These are phyloP conservation scores for Odontamblyopus lacepedii DNA, from an alignment of 2,797 vertebrate species.

Conservation along the genomic window DNA sequence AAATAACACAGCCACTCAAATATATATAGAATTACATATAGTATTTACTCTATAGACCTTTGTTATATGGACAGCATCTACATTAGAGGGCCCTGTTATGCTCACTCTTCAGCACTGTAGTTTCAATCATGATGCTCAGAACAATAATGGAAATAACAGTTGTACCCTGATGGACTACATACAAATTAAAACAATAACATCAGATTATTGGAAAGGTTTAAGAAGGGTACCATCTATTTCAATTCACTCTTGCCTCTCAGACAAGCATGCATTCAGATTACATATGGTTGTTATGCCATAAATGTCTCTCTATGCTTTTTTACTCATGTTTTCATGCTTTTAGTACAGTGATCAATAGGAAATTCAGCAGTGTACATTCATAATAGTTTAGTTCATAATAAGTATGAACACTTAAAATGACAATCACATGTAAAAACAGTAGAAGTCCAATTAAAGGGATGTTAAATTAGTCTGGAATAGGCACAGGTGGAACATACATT, in stretches of 20 bases:
- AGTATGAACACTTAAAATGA: constrained; percentile 1
- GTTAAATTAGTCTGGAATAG: constrained; percentile 36
- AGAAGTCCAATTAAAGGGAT: constrained; percentile 34
- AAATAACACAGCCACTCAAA: constrained; percentile 73
- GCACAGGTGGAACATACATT: constrained; percentile 52
- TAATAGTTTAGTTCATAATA: neutral
- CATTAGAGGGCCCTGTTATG: constrained; percentile 60
- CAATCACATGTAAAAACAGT: constrained; percentile 18
- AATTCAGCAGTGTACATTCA: neutral
- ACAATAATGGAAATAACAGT: constrained; percentile 1
- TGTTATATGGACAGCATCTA: constrained; percentile 64
- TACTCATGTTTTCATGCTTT: constrained; percentile 10
- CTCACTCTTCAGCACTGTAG: constrained; percentile 57
- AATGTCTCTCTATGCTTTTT: neutral
- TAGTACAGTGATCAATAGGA: neutral
- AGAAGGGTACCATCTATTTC: constrained; percentile 35
- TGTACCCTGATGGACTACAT: constrained; percentile 32
- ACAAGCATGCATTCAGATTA: constrained; percentile 3
- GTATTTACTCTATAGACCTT: constrained; percentile 62
- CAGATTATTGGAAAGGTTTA: neutral
- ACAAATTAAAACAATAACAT: constrained; percentile 25
- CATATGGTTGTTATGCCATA: neutral
- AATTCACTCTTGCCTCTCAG: neutral
- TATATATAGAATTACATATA: constrained; percentile 69
- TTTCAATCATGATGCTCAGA: constrained; percentile 53